Conservation (phyloP, 92 coral and sea anemone species). For the Epizoanthus scotinus region DNA sequence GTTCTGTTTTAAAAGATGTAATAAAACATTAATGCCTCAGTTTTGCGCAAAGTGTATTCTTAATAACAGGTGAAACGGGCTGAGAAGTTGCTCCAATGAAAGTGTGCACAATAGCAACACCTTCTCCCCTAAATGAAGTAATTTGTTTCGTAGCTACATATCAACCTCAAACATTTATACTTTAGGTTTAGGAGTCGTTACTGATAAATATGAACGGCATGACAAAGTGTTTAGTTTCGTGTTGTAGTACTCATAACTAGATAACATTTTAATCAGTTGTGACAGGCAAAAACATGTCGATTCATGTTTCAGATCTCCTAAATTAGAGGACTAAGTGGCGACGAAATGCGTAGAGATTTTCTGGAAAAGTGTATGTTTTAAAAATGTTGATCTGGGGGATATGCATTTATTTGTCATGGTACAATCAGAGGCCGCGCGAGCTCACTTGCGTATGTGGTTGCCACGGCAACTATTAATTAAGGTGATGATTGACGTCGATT, state of each 20-base stretch:
- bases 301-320: not conserved
- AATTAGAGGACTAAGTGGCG: constrained; percentile 9
- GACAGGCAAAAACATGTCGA: not conserved
- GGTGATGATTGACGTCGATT: constrained; percentile 38
- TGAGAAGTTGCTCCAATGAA: not conserved
- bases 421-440: constrained; percentile 17
- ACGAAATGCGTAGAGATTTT: not conserved
- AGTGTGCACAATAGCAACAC: not conserved
- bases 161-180: not conserved
- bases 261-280: not conserved
- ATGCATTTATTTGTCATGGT: not conserved
- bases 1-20: constrained; percentile 11
- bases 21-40: constrained; percentile 28
- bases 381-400: not conserved
- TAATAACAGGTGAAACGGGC: constrained; percentile 23
- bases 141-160: not conserved
- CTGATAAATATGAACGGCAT: not conserved
- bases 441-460: constrained; percentile 33
- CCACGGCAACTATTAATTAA: constrained; percentile 37
- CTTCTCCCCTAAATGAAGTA: not conserved
- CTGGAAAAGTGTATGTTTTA: not conserved
- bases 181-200: not conserved
- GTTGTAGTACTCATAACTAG: not conserved
- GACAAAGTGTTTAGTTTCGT: not conserved
- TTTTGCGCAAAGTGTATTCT: constrained; percentile 13